Conservation (phyloP, 2,113 vertebrate genomes). For the Pseudorasbora parva region DNA sequence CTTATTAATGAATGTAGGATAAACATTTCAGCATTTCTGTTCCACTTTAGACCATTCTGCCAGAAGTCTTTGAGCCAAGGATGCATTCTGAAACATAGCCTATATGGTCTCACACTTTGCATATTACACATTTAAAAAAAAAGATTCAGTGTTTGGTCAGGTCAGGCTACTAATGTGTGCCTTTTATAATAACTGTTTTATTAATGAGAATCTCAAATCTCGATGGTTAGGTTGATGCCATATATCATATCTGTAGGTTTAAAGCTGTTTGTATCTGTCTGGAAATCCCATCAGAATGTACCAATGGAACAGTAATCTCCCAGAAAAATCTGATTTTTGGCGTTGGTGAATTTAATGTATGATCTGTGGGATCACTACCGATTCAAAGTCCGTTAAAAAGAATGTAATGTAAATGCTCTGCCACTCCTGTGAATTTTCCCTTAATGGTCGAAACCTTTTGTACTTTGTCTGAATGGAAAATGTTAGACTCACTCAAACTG, state of each 20-base stretch:
- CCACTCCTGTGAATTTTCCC: slow-evolving; percentile 10
- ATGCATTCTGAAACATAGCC: too few relatives aligned
- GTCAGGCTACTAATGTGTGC: neutral
- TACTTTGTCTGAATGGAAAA: neutral
- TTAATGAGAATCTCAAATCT: slow-evolving; percentile 6
- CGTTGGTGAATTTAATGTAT: neutral
- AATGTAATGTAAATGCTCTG: slow-evolving; percentile 21
- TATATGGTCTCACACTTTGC: too few relatives aligned
- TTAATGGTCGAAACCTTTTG: neutral
- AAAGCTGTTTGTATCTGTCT: neutral
- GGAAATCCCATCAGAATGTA: slow-evolving; percentile 2
- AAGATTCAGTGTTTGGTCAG: neutral
- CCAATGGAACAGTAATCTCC: neutral
- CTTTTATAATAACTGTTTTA: slow-evolving; percentile 16
- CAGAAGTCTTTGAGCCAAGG: too few relatives aligned
- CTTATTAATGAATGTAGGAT: too few relatives aligned
- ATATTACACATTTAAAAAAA: too few relatives aligned
- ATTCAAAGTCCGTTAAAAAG: too few relatives aligned
- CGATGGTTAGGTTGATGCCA: neutral
- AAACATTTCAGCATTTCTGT: too few relatives aligned
- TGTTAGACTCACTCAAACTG: neutral
- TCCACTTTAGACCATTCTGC: too few relatives aligned
- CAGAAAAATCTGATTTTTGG: neutral
- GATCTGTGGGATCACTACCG: neutral
- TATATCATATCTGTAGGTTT: slow-evolving; percentile 19